These are phyloP conservation scores for Platyura marginata DNA, from an alignment of 1,140 invertebrate genomes.

Conservation along the genomic window DNA sequence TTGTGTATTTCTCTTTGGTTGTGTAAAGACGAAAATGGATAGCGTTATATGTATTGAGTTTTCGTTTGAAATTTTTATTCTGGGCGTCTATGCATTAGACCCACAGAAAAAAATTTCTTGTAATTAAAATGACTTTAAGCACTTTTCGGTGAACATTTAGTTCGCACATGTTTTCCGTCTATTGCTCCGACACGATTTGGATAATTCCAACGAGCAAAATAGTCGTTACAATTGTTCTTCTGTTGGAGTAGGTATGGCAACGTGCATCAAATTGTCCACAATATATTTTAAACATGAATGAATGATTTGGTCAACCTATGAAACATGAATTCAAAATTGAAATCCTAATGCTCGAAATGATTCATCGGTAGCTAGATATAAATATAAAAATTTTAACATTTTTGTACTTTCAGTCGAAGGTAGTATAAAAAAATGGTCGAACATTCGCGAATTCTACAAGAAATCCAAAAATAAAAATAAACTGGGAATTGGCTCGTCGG, in stretches of 20 bases:
- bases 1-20: no score
- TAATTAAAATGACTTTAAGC: not conserved
- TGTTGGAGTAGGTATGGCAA: not conserved
- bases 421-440: no score
- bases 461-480: no score
- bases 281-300: not conserved
- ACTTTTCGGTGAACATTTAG: not conserved
- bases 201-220: not conserved
- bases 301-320: not conserved
- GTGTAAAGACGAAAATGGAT: no score
- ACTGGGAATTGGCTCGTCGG: no score
- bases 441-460: no score
- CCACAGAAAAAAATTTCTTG: not conserved
- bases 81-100: no score
- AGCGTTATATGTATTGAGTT: no score
- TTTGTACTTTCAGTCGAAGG: no score
- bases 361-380: not conserved
- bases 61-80: no score
- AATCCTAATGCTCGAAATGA: not conserved
- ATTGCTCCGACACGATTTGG: not conserved
- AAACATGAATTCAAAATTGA: not conserved
- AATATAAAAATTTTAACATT: no score
- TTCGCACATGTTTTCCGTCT: not conserved
- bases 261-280: not conserved
- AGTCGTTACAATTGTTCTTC: not conserved